A percentile compares a stretch with the other conserved stretches of the same genome.
Conservation (phyloP, 2,797 vertebrate genomes). For the Coendou prehensilis region DNA sequence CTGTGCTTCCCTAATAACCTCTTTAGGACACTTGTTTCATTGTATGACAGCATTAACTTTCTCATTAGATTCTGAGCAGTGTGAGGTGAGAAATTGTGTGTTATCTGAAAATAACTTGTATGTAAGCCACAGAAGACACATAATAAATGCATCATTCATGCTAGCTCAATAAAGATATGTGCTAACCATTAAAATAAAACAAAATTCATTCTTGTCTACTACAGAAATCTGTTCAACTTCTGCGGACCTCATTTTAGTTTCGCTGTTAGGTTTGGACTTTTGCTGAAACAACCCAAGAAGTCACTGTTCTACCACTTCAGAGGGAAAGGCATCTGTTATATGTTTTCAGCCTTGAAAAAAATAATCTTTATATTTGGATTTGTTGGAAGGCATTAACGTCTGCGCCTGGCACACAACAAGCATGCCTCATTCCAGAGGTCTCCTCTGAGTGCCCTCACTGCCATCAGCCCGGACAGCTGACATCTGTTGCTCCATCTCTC, state of each 20-base stretch:
- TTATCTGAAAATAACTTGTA: neutral
- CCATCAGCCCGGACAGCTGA: conserved; percentile 21
- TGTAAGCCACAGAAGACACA: neutral
- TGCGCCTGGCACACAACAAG: conserved; percentile 53
- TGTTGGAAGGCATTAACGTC: conserved; percentile 67
- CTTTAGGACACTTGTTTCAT: neutral
- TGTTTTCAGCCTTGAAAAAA: conserved; percentile 59
- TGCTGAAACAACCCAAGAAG: conserved; percentile 50
- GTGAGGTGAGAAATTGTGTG: neutral
- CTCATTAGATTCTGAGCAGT: conserved; percentile 15
- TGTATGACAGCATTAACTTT: neutral
- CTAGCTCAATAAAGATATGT: neutral
- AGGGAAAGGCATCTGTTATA: conserved; percentile 56
- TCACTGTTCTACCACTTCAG: conserved; percentile 56
- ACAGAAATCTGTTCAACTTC: conserved; percentile 43
- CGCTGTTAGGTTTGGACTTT: conserved; percentile 53
- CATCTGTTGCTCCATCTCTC: conserved; percentile 74
- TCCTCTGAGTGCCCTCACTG: conserved; percentile 7
- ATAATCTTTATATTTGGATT: conserved; percentile 54
- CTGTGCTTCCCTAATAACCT: neutral
- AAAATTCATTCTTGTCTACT: neutral
- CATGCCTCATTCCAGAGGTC: neutral
- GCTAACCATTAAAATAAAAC: neutral
- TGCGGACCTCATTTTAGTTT: conserved; percentile 53
- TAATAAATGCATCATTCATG: neutral